Evolutionary conservation across 1,140 invertebrate species (phyloP).

Genomic region (Euura lappo): DNA sequence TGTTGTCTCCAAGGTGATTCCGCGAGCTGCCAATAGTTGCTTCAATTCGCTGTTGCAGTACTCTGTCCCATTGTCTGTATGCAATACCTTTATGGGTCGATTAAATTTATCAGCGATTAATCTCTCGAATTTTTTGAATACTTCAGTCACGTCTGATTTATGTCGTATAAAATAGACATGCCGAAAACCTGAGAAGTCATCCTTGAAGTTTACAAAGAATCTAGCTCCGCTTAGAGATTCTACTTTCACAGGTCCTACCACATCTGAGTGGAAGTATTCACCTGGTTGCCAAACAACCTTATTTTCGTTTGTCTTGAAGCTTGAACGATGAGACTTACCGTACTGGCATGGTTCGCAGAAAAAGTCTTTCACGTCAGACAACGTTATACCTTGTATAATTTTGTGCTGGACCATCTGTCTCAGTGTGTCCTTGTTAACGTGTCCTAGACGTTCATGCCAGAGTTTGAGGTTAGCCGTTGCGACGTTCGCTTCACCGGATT

Average conservation of each 20-base stretch:
- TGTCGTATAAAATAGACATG: conserved; percentile 39
- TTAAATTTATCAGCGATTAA: conserved; percentile 24
- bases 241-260: conserved; percentile 47
- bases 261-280: no score
- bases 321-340: conserved; percentile 46
- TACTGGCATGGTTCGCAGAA: conserved; percentile 46
- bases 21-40: conserved; percentile 17
- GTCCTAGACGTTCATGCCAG: conserved; percentile 27
- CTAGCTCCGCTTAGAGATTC: conserved; percentile 31
- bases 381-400: conserved; percentile 2
- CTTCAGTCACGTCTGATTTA: conserved; percentile 38
- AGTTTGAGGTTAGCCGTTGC: conserved; percentile 14
- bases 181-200: conserved; percentile 37
- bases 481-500: conserved; percentile 14
- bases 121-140: conserved; percentile 30
- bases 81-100: conserved; percentile 28
- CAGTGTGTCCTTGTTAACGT: conserved; percentile 11
- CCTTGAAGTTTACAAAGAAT: conserved; percentile 43
- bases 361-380: conserved; percentile 20
- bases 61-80: conserved; percentile 32
- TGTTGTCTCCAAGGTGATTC: conserved; percentile 27
- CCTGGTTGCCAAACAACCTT: no score
- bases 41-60: no score
- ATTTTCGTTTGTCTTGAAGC: conserved; percentile 34
- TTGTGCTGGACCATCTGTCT: conserved; percentile 7